Conservation (phyloP, 2,113 vertebrate species). For the Gadus macrocephalus region DNA sequence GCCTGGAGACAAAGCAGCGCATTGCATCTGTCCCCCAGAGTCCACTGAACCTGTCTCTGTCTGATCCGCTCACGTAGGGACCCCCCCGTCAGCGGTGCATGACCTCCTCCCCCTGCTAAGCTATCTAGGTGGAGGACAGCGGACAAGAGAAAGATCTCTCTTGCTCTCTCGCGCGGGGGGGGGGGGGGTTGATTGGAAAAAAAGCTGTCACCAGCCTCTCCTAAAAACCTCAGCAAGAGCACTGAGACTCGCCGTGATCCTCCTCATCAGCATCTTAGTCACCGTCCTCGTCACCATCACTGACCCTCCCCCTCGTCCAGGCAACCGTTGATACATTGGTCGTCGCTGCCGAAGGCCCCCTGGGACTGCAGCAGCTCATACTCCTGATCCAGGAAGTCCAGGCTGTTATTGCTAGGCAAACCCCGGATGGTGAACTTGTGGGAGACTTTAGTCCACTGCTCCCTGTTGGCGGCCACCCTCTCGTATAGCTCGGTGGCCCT, state of each 20-base stretch:
- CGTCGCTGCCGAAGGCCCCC: conserved; percentile 69
- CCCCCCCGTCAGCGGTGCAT: neutral
- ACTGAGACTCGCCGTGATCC: neutral
- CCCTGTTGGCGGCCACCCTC: conserved; percentile 87
- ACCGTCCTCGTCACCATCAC: conserved; percentile 43
- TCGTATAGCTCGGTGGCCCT: conserved; percentile 84
- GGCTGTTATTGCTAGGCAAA: conserved; percentile 94
- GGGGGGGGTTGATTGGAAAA: conserved; percentile 12
- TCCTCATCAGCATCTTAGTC: conserved; percentile 21
- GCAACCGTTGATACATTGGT: conserved; percentile 84
- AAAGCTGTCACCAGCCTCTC: conserved; percentile 55
- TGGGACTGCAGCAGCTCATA: conserved; percentile 84
- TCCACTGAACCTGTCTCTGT: conserved; percentile 17
- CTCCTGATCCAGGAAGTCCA: conserved; percentile 96
- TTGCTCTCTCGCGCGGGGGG: conserved; percentile 29
- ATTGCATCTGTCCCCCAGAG: conserved; percentile 43
- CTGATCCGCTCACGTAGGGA: conserved; percentile 32
- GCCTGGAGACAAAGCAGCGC: conserved; percentile 52
- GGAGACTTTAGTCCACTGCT: conserved; percentile 95
- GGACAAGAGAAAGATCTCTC: conserved; percentile 30
- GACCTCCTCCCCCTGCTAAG: conserved; percentile 32
- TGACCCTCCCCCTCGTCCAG: conserved; percentile 70
- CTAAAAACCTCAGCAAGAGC: conserved; percentile 42
- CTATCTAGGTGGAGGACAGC: conserved; percentile 52
- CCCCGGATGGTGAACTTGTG: conserved; percentile 96